A percentile compares a stretch with the other conserved stretches of the same genome.
These are phyloP conservation scores for Loriculus beryllinus DNA, from an alignment of 2,797 vertebrate species.

Conservation along the genomic window DNA sequence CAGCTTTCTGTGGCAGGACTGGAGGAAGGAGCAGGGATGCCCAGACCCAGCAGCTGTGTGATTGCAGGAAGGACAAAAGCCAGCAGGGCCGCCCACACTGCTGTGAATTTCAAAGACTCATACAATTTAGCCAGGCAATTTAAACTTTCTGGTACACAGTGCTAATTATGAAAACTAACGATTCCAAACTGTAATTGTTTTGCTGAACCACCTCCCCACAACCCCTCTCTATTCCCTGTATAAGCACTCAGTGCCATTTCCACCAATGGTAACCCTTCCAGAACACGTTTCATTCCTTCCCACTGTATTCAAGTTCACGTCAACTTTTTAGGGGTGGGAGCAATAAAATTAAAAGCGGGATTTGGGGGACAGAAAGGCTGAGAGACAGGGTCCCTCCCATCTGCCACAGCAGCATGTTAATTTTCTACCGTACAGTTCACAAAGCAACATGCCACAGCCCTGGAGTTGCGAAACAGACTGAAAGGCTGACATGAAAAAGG, in stretches of 20 bases:
- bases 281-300: background rate
- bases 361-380: background rate
- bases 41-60: slow-evolving; percentile 36
- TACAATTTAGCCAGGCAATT: slow-evolving; percentile 38
- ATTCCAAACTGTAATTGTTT: background rate
- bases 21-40: background rate
- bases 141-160: slow-evolving; percentile 36
- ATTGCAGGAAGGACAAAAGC: slow-evolving; percentile 49
- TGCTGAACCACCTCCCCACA: background rate
- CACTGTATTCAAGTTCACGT: background rate
- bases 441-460: background rate
- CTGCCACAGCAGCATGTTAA: slow-evolving; percentile 5
- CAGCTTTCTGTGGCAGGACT: background rate
- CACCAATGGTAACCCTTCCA: background rate
- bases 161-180: slow-evolving; percentile 1
- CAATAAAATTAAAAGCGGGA: background rate
- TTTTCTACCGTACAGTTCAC: background rate
- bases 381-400: background rate
- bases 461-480: background rate
- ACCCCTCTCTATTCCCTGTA: background rate
- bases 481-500: background rate
- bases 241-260: background rate
- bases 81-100: slow-evolving; percentile 36
- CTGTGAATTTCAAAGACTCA: slow-evolving; percentile 65
- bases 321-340: background rate